Percentiles rank a stretch among this genome's conserved stretches.
Conservation (phyloP, 2,113 vertebrate species). For the Chrysemys picta region DNA sequence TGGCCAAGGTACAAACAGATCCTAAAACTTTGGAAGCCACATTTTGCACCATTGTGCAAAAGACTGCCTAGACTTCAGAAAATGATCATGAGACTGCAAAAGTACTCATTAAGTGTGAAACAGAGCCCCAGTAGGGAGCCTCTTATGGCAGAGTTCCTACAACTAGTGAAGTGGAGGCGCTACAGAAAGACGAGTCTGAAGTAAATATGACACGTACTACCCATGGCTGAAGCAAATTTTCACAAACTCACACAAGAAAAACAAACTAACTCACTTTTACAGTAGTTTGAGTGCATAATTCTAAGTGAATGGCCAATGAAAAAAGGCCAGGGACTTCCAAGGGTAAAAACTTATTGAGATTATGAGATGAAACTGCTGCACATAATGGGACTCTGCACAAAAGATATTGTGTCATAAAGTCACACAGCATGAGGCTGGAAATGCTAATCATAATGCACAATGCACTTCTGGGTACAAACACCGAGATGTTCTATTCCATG, state of each 20-base stretch:
- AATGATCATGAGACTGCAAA: background rate
- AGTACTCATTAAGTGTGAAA: background rate
- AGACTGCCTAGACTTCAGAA: background rate
- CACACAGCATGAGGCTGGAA: background rate
- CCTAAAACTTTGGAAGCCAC: background rate
- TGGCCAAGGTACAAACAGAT: background rate
- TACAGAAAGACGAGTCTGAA: background rate
- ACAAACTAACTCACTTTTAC: background rate
- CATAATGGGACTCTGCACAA: background rate
- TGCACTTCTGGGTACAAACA: background rate
- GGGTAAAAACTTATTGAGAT: background rate
- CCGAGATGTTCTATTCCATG: background rate
- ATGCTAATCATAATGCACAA: background rate
- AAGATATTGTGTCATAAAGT: background rate
- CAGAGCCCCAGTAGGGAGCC: background rate
- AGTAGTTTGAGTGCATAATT: background rate
- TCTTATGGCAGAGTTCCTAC: background rate
- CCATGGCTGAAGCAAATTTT: background rate
- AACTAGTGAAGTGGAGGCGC: background rate
- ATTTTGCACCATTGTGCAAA: background rate
- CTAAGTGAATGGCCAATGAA: background rate
- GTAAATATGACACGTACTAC: background rate
- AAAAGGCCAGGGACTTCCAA: background rate
- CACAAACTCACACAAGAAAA: background rate
- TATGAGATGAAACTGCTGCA: background rate